Evolutionary conservation across 1,140 invertebrate species (phyloP).

Genomic region (Macrotrachela quadricornifera): DNA sequence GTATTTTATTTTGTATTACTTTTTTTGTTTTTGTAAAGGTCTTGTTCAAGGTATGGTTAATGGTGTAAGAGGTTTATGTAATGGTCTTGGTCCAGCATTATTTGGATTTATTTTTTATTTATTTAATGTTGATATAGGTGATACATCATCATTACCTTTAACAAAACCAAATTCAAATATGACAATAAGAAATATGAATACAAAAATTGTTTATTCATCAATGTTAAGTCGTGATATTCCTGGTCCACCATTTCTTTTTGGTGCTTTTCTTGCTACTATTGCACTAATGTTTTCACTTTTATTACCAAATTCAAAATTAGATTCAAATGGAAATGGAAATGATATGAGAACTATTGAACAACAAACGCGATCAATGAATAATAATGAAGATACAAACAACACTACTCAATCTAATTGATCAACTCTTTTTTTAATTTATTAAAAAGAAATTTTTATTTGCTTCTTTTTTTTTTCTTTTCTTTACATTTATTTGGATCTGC

Average conservation of each 20-base stretch:
- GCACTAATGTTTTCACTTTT: constrained; percentile 74
- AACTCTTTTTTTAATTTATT: too few species aligned
- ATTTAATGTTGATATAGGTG: constrained; percentile 55
- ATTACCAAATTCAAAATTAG: constrained; percentile 38
- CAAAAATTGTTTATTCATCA: too few species aligned
- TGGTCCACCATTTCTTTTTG: constrained; percentile 98
- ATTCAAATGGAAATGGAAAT: too few species aligned
- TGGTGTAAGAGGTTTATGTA: constrained; percentile 56
- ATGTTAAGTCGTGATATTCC: constrained; percentile 38
- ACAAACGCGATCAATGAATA: too few species aligned
- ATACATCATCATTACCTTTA: not conserved
- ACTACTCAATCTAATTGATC: too few species aligned
- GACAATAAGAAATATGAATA: not conserved
- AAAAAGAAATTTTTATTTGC: too few species aligned
- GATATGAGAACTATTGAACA: too few species aligned
- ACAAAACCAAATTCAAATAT: not conserved
- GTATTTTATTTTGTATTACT: not conserved
- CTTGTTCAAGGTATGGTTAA: constrained; percentile 96
- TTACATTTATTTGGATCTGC: too few species aligned
- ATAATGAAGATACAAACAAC: too few species aligned
- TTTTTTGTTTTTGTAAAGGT: constrained; percentile 32
- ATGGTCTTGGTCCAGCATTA: constrained; percentile 73
- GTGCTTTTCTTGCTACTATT: constrained; percentile 78
- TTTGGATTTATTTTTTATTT: constrained; percentile 96
- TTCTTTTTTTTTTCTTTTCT: too few species aligned